Evolutionary conservation across 1,140 invertebrate genomes (phyloP), one percentile per base, ranked within the genome.

Genomic region (Aleiodes sp.): DNA sequence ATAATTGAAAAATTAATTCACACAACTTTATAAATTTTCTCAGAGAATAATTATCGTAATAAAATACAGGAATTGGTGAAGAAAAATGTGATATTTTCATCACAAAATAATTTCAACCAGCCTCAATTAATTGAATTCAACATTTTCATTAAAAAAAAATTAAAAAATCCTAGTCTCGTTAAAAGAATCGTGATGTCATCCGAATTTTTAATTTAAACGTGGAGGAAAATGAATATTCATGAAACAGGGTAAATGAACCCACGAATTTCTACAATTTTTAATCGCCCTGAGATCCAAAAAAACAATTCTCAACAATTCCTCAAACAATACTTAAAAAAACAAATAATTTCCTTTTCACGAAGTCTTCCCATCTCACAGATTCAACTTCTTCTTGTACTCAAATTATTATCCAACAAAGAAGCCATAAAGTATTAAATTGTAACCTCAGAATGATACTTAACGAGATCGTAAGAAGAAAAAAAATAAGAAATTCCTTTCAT

Each of bases 401-500:
- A 46, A 46, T 46, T n/a, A 19, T 19, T 16, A 4, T 19, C n/a
- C 41, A 19, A 46, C 41, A 46, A 46, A 46, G 19, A 19, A 46
- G 14, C 14, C 41, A 46, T 46, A 46, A 14, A 46, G 14, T 46
- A 46, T 46, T 46, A 19, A 46, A 46, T 46, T 16, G 41, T n/a
- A n/a, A 46, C 14, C 39, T 8, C 16, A 19, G 41, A 46, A n/a
- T 46, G 41, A 46, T 19, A 1, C n/a, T 19, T 19, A 14, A 46
- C 16, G 43, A 56, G 46, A 46, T 65, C 43, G 31, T 65, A n/a
- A 19, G n/a, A n/a, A n/a, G n/a, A n/a, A n/a, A n/a, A n/a, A n/a
- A n/a, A n/a, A n/a, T n/a, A 65, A 66, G 39, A 70, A 37, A 16
- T 43, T 61, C 37, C 61, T 62, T 31, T 52, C 16, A 19, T 65